Conservation (phyloP, 1,140 invertebrate genomes). For the Homarus americanus region DNA sequence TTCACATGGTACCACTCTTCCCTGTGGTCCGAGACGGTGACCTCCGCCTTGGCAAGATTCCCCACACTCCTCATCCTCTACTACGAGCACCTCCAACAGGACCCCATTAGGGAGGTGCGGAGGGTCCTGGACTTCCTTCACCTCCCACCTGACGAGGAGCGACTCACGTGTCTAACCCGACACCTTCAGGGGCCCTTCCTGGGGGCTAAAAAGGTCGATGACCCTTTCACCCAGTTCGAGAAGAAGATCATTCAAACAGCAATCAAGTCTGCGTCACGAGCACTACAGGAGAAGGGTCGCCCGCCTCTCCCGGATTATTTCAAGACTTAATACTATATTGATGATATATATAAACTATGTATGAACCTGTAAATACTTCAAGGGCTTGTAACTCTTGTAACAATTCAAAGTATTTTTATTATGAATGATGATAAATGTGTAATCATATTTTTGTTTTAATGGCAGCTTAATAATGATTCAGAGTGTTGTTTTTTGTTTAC, state of each 20-base stretch:
- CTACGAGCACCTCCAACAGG: slow-evolving; percentile 13
- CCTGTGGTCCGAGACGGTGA: no score
- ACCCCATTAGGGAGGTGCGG: background rate
- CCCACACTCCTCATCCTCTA: background rate
- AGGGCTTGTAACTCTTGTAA: no score
- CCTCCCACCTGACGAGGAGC: background rate
- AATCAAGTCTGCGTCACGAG: no score
- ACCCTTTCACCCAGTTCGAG: background rate
- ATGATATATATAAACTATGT: no score
- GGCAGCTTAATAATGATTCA: no score
- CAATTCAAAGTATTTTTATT: no score
- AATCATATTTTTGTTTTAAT: no score
- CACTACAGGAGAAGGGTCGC: background rate
- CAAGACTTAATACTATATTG: background rate
- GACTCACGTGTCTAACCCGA: background rate
- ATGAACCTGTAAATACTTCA: no score
- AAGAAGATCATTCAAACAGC: background rate
- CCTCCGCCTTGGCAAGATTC: background rate
- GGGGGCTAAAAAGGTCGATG: background rate
- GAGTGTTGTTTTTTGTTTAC: no score
- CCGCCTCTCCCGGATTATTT: slow-evolving; percentile 4
- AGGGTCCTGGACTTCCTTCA: background rate
- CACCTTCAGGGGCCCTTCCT: background rate
- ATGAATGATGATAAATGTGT: no score
- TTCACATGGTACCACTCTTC: no score